Percentiles rank a stretch among this genome's conserved stretches.
These are phyloP conservation scores for Hirtodrosophila alboralis DNA, from an alignment of 2,888 invertebrate species.

Conservation along the genomic window DNA sequence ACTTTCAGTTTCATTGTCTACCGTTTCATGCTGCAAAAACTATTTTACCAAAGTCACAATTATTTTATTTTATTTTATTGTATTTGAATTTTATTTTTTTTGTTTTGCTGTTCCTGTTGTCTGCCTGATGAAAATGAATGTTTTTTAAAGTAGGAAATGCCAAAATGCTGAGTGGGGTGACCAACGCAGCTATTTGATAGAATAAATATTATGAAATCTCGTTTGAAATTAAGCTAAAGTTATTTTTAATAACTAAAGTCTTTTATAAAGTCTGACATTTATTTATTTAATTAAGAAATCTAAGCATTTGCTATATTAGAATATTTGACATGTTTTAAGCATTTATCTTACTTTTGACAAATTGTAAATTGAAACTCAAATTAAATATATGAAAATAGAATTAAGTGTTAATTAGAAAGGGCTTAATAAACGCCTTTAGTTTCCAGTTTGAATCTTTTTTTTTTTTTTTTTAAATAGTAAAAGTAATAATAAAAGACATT, in stretches of 20 bases:
- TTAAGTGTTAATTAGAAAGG: too few relatives aligned
- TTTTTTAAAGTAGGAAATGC: constrained; percentile 82
- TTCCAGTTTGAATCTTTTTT: too few relatives aligned
- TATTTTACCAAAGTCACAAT: constrained; percentile 38
- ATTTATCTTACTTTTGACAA: too few relatives aligned
- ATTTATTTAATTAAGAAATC: neutral
- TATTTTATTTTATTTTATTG: constrained; percentile 35
- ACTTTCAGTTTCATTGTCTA: constrained; percentile 76
- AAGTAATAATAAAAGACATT: too few relatives aligned
- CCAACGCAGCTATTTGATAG: constrained; percentile 17
- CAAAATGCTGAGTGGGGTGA: constrained; percentile 55
- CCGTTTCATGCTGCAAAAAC: constrained; percentile 23
- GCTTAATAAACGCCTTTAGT: too few relatives aligned
- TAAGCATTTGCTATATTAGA: too few relatives aligned
- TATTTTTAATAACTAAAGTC: constrained; percentile 16
- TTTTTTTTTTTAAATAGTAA: too few relatives aligned
- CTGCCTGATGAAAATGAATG: constrained; percentile 80
- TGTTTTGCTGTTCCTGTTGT: constrained; percentile 36
- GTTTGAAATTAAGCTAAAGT: constrained; percentile 14
- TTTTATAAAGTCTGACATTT: neutral
- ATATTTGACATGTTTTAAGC: too few relatives aligned
- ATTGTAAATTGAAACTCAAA: too few relatives aligned
- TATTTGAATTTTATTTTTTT: constrained; percentile 30
- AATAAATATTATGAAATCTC: constrained; percentile 40
- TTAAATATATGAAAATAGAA: too few relatives aligned